Conservation (phyloP, 2,888 invertebrate species). For the Cremastinae sp. region DNA sequence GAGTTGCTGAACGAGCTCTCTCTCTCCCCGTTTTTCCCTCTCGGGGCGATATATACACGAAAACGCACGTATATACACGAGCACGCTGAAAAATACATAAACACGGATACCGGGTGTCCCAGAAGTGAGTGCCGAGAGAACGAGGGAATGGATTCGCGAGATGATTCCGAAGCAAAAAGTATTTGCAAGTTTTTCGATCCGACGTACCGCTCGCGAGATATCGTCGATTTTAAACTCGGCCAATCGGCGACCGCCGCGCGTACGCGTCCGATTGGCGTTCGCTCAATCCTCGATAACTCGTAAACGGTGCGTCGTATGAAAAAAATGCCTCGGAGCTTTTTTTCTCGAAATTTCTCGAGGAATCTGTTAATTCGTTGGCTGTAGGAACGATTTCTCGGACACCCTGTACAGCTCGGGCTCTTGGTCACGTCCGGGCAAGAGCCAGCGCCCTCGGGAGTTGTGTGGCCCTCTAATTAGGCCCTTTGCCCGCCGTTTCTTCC, state of each 20-base stretch:
- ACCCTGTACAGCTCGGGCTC: constrained; percentile 40
- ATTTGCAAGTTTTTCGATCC: too few species aligned
- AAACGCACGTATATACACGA: constrained; percentile 43
- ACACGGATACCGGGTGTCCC: neutral
- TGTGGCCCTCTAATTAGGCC: constrained; percentile 75
- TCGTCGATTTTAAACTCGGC: too few species aligned
- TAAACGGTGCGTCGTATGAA: too few species aligned
- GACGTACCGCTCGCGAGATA: too few species aligned
- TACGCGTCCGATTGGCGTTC: constrained; percentile 16
- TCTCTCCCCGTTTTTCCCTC: constrained; percentile 6
- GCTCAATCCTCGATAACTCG: too few species aligned
- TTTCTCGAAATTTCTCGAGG: too few species aligned
- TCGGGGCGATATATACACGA: constrained; percentile 21
- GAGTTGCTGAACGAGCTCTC: constrained; percentile 72
- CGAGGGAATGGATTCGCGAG: constrained; percentile 20
- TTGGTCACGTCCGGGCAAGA: constrained; percentile 41
- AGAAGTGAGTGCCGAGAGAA: too few species aligned
- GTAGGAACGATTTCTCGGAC: too few species aligned
- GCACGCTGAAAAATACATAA: constrained; percentile 18
- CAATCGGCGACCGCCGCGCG: constrained; percentile 4
- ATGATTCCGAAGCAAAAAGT: constrained; percentile 12
- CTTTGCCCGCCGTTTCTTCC: constrained; percentile 68
- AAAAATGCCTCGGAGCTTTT: constrained; percentile 46
- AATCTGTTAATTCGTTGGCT: too few species aligned
- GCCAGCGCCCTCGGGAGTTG: constrained; percentile 51